Evolutionary conservation across 2,797 vertebrate species (phyloP).

Genomic region (Rhinella marina): DNA sequence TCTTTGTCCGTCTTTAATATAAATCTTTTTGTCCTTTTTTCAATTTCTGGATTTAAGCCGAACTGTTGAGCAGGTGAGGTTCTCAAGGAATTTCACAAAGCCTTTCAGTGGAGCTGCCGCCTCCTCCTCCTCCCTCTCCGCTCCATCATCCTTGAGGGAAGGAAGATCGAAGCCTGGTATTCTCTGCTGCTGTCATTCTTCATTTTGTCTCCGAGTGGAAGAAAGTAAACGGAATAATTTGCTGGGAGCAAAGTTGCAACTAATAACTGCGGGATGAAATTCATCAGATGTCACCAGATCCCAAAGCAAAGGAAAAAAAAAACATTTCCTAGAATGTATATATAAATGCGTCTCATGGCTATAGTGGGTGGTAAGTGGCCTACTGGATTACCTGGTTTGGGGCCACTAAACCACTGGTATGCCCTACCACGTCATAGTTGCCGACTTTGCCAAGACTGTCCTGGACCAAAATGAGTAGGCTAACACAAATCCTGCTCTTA

Average conservation of each 20-base stretch:
- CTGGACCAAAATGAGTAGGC: no score
- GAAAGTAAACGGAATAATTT: constrained; percentile 67
- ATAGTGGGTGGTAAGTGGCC: no score
- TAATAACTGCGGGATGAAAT: constrained; percentile 66
- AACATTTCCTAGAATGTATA: no score
- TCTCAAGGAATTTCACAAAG: constrained; percentile 23
- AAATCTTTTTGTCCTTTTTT: constrained; percentile 6
- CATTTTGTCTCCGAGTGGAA: constrained; percentile 63
- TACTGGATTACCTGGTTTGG: no score
- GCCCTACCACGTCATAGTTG: no score
- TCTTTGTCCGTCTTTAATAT: background rate
- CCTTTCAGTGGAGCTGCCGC: constrained; percentile 21
- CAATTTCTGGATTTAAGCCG: constrained; percentile 14
- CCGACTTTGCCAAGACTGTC: no score
- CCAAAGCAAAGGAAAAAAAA: background rate
- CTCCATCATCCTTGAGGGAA: constrained; percentile 45
- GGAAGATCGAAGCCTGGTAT: constrained; percentile 53
- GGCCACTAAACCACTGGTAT: no score
- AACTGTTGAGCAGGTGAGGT: constrained; percentile 34
- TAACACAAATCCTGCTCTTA: no score
- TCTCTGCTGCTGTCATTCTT: constrained; percentile 60
- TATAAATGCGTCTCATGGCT: no score
- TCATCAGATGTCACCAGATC: constrained; percentile 50
- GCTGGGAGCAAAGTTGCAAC: constrained; percentile 65
- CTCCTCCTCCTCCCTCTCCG: background rate